Evolutionary conservation across 2,797 vertebrate genomes (phyloP).

Genomic region (Lutra lutra): DNA sequence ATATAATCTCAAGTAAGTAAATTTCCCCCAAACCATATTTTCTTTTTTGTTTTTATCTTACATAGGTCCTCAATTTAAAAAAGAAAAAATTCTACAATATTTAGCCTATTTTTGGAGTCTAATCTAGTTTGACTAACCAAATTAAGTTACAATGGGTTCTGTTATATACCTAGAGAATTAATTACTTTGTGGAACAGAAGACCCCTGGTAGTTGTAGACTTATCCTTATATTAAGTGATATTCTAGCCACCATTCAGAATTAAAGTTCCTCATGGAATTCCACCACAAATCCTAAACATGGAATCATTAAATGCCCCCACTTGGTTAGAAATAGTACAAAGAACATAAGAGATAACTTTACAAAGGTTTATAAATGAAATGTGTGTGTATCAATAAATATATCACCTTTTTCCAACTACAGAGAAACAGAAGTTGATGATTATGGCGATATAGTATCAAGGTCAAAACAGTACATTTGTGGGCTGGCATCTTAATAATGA

Average conservation of each 20-base stretch:
- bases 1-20: slow-evolving; percentile 21
- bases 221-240: neutral
- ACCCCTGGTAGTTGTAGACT: neutral
- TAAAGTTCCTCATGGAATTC: neutral
- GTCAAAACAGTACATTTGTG: neutral
- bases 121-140: slow-evolving; percentile 1
- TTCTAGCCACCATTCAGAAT: neutral
- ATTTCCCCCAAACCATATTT: neutral
- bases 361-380: neutral
- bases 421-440: neutral
- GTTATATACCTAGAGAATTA: neutral
- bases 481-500: neutral
- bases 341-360: neutral
- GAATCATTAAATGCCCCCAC: neutral
- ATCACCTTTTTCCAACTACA: neutral
- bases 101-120: neutral
- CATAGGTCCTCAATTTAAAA: neutral
- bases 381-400: neutral
- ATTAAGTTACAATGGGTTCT: neutral
- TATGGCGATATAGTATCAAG: neutral
- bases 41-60: slow-evolving; percentile 11
- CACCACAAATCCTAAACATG: neutral
- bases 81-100: slow-evolving; percentile 17
- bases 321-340: neutral
- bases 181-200: neutral